Conservation (phyloP, 1,140 invertebrate species). For the Sitophilus oryzae region DNA sequence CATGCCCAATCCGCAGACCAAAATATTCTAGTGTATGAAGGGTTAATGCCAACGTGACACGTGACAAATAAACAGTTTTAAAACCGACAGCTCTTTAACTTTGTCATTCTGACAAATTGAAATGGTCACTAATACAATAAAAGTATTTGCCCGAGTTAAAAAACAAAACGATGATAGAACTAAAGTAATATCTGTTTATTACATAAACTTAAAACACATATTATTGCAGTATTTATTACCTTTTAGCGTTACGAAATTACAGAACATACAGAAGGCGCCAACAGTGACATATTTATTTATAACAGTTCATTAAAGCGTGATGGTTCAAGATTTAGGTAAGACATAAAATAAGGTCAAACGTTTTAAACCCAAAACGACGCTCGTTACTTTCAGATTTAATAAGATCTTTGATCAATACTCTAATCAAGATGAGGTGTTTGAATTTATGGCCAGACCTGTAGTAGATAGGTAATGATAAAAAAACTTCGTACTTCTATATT, state of each 20-base stretch:
- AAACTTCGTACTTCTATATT: background rate
- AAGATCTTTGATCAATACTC: slow-evolving; percentile 45
- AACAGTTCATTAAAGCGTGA: slow-evolving; percentile 35
- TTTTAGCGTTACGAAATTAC: slow-evolving; percentile 40
- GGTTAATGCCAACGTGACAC: too few relatives aligned
- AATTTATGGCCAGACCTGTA: slow-evolving; percentile 47
- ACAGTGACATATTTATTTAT: slow-evolving; percentile 34
- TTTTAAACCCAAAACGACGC: background rate
- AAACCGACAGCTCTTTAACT: background rate
- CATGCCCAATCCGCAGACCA: too few relatives aligned
- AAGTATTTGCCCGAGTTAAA: slow-evolving; percentile 44
- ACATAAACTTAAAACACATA: slow-evolving; percentile 3
- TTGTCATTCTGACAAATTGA: too few relatives aligned
- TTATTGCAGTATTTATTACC: background rate
- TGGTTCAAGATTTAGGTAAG: slow-evolving; percentile 30
- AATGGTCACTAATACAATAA: slow-evolving; percentile 45
- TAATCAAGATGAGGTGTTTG: slow-evolving; percentile 45
- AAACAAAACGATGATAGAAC: too few relatives aligned
- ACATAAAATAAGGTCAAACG: background rate
- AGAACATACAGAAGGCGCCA: slow-evolving; percentile 27
- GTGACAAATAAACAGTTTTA: background rate
- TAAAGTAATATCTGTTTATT: too few relatives aligned
- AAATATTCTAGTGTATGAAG: too few relatives aligned
- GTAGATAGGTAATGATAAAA: slow-evolving; percentile 43
- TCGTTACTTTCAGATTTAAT: slow-evolving; percentile 41